Evolutionary conservation across 2,113 vertebrate species (phyloP), one percentile per base, ranked within the genome.

Genomic region (Sphaerodactylus townsendi): DNA sequence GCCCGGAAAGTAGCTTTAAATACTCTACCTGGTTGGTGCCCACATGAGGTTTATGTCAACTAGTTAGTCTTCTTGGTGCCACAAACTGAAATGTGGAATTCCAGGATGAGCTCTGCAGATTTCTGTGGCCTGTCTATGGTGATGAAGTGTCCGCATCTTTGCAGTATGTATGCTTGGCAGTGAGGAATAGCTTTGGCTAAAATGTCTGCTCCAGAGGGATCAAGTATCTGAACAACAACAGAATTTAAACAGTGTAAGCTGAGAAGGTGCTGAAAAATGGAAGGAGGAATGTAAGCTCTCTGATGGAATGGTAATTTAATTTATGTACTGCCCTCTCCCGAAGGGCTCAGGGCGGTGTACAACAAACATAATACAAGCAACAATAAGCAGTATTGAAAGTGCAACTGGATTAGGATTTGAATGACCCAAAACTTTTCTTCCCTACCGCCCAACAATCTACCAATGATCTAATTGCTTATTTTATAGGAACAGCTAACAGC

Each of bases 71-170:
- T 10, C 11, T 50, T 8, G 4, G 5, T 11, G 66, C 35, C 53
- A 64, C 66, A 78, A 19, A 79, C 30, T 0, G 53, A 79, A 37
- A 25, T 71, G 53, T 85, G 71, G 68, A 85, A 85, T 72, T 85
- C 39, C 39, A 71, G 13, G 66, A 85, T 68, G 39, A 85, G 83
- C 21, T 30, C 44, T 64, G 66, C 83, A 48, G 75, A 35, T 21
- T 28, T 72, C 53, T 23, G 33, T n/a, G 83, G 83, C 10, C 48
- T 71, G 23, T 85, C 83, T 2, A 85, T 33, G 15, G 66, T 56
- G 48, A 85, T 79, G 66, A 85, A 72, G 23, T 85, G 83, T 64
- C 83, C 83, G 48, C 83, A 85, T 64, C 59, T 39, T 10, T 79
- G 75, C 53, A 85, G 39, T 53, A 46, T 14, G 39, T 72, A 56